phyloP scores from a whole-genome alignment of 2,888 invertebrate genomes.

The Linyphia triangularis region DNA sequence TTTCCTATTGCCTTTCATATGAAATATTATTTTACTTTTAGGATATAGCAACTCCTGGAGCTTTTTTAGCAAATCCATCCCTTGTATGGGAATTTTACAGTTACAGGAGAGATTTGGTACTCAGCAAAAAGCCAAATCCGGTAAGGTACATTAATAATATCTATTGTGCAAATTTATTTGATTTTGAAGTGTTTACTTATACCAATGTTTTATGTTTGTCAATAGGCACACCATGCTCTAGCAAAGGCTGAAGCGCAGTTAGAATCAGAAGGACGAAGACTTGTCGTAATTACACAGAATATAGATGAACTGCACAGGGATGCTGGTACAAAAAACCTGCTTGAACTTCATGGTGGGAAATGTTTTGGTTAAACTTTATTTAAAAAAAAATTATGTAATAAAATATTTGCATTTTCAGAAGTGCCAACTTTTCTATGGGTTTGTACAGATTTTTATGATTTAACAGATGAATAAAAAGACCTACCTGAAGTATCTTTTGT shows the following conservation, averaged over 20 bases:
- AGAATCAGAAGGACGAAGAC: slow-evolving; percentile 81
- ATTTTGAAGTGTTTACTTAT: background rate
- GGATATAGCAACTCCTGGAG: slow-evolving; percentile 84
- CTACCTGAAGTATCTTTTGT: too few species aligned
- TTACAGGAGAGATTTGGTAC: slow-evolving; percentile 88
- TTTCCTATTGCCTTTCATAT: background rate
- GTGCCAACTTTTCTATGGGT: too few species aligned
- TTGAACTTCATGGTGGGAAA: slow-evolving; percentile 83
- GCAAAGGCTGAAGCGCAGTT: slow-evolving; percentile 85
- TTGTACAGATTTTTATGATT: too few species aligned
- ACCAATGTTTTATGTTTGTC: slow-evolving; percentile 60
- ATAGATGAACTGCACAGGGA: slow-evolving; percentile 84
- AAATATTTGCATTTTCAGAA: too few species aligned
- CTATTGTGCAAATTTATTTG: background rate
- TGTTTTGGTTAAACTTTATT: too few species aligned
- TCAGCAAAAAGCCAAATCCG: slow-evolving; percentile 86
- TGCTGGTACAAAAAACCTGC: slow-evolving; percentile 83
- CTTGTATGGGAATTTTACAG: slow-evolving; percentile 95
- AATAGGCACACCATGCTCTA: slow-evolving; percentile 86
- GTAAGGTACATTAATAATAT: slow-evolving; percentile 80
- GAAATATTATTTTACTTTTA: slow-evolving; percentile 69
- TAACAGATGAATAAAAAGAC: too few species aligned
- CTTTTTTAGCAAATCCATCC: slow-evolving; percentile 86
- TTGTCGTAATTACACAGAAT: slow-evolving; percentile 84
- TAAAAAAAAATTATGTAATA: too few species aligned